Evolutionary conservation across 2,797 vertebrate species (phyloP), one percentile per base, ranked within the genome.

Genomic region (Xenops minutus): DNA sequence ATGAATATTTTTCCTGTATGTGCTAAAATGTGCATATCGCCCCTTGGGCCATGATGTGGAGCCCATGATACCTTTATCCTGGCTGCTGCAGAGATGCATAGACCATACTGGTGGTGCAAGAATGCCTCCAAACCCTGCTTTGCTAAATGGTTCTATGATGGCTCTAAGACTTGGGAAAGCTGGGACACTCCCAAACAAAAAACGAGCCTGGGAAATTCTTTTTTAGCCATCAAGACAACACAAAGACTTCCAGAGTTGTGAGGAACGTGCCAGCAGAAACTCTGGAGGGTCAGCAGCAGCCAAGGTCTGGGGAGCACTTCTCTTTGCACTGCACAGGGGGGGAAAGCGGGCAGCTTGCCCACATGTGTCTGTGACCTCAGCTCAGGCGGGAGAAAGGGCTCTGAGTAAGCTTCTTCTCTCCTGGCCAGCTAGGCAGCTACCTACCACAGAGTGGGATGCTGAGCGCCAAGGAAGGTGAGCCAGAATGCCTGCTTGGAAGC

Each of bases 271-370:
- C 7, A 32, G 6, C 12, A 67, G 77, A 56, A 59, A 41, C 2
- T 29, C 22, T 13, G 41, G 66, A 77, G 29, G 19, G 18, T 21
- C 41, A 81, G 14, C 37, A 58, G 56, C 29, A 59, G 43, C n/a
- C 44, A 49, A n/a, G 26, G 14, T 7, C 9, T 27, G n/a, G 61
- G 26, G 34, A 46, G 13, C 9, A 12, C 4, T 18, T 6, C 9
- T 14, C 44, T 55, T 46, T 10, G 10, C 12, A 0, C 7, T 39
- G 64, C 1, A 2, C 20, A 1, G 4, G 2, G 2, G 2, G 6
- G 8, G 5, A 10, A 62, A 30, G 18, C 1, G 10, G 27, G 12
- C 55, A 87, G 30, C 24, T 55, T 56, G 49, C 32, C 11, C 5
- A 5, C 3, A 0, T 0, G 0, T 21, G 16, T 48, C 32, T 20